These are phyloP conservation scores for Calliscelio sp. DNA, from an alignment of 2,888 invertebrate species.

Conservation along the genomic window DNA sequence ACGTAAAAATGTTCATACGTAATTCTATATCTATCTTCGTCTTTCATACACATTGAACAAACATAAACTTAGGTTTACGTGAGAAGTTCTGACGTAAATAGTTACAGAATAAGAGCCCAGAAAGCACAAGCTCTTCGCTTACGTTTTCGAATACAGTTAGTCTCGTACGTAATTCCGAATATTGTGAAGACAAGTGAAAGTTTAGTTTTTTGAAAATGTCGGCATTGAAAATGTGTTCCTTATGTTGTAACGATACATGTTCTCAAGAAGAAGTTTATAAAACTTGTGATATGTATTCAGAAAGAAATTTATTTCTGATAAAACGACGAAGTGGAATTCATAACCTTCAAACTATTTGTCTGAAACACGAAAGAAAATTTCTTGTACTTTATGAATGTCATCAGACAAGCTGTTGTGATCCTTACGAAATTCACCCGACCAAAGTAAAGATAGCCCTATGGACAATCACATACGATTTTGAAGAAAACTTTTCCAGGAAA, in stretches of 20 bases:
- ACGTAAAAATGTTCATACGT: too few species aligned
- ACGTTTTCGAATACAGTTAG: slow-evolving; percentile 6
- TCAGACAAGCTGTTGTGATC: neutral
- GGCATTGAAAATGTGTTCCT: slow-evolving; percentile 16
- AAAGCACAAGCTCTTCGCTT: slow-evolving; percentile 9
- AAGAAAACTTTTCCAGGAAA: too few species aligned
- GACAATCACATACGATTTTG: slow-evolving; percentile 28
- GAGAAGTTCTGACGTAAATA: too few species aligned
- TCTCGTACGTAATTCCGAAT: slow-evolving; percentile 6
- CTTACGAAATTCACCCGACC: neutral
- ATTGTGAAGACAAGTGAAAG: slow-evolving; percentile 6
- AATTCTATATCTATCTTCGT: too few species aligned
- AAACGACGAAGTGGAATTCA: slow-evolving; percentile 35
- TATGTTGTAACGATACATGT: slow-evolving; percentile 1
- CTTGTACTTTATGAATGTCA: neutral
- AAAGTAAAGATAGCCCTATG: slow-evolving; percentile 11
- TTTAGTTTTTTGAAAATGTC: neutral
- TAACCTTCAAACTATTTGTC: slow-evolving; percentile 6
- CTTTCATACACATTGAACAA: too few species aligned
- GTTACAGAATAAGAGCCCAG: too few species aligned
- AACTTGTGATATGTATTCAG: slow-evolving; percentile 12
- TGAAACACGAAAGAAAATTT: slow-evolving; percentile 1
- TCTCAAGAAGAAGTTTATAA: slow-evolving; percentile 43
- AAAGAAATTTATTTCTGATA: slow-evolving; percentile 14
- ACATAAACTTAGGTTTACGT: too few species aligned